Evolutionary conservation across 2,113 vertebrate species (phyloP).

Genomic region (Anas platyrhynchos): DNA sequence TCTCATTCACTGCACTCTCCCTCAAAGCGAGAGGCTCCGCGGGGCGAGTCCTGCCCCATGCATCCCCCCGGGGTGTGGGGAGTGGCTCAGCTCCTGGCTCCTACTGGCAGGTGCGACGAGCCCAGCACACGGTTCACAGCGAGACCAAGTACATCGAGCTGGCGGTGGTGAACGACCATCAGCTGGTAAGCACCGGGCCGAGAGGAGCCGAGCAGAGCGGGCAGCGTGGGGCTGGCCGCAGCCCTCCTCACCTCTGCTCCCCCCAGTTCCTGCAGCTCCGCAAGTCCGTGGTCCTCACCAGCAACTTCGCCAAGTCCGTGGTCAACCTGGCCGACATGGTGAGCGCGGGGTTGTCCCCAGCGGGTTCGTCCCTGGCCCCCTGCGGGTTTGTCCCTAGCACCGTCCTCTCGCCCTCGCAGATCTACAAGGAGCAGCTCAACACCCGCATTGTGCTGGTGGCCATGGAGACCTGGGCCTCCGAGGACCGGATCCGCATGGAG

Average conservation of each 20-base stretch:
- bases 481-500: slow-evolving; percentile 86
- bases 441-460: slow-evolving; percentile 95
- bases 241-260: not conserved
- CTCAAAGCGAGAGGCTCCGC: not conserved
- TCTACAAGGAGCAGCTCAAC: slow-evolving; percentile 96
- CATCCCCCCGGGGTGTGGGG: not conserved
- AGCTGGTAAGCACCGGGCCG: slow-evolving; percentile 77
- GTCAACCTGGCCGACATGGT: slow-evolving; percentile 96
- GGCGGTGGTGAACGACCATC: slow-evolving; percentile 93
- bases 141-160: slow-evolving; percentile 98
- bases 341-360: slow-evolving; percentile 14
- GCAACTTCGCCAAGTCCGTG: slow-evolving; percentile 95
- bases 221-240: not conserved
- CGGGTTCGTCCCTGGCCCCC: too few species aligned
- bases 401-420: slow-evolving; percentile 64
- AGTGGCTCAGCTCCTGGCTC: not conserved
- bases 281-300: slow-evolving; percentile 87
- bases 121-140: slow-evolving; percentile 88
- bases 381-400: not conserved
- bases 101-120: slow-evolving; percentile 78
- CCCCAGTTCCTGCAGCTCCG: slow-evolving; percentile 89
- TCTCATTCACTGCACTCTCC: not conserved
- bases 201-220: too few species aligned
- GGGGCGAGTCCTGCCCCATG: not conserved
- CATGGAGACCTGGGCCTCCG: slow-evolving; percentile 94